phyloP scores from a whole-genome alignment of 2,888 invertebrate genomes.

The Charanyca ferruginea region DNA sequence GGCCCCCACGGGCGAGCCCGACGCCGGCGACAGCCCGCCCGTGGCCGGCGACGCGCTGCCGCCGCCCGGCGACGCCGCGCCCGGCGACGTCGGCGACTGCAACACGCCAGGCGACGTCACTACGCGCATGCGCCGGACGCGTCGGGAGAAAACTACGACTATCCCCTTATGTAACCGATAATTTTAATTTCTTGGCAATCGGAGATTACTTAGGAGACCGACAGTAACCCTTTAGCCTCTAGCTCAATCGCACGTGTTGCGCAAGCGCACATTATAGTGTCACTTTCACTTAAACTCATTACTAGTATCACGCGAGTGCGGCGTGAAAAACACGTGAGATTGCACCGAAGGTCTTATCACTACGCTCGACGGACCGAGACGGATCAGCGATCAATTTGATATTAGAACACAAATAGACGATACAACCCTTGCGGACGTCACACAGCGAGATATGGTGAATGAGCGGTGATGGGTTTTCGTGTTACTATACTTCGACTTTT shows the following conservation, averaged over 20 bases:
- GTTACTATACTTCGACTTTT: too few species aligned
- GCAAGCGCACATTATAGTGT: slow-evolving; percentile 25
- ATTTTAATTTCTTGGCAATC: background rate
- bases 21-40: slow-evolving; percentile 86
- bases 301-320: slow-evolving; percentile 34
- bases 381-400: slow-evolving; percentile 38
- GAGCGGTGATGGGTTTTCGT: slow-evolving; percentile 32
- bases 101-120: slow-evolving; percentile 2
- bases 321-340: slow-evolving; percentile 45
- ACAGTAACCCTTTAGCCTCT: slow-evolving; percentile 22
- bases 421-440: slow-evolving; percentile 47
- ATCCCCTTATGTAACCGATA: slow-evolving; percentile 1
- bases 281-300: slow-evolving; percentile 45
- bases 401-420: slow-evolving; percentile 43
- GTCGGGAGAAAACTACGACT: background rate
- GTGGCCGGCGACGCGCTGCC: slow-evolving; percentile 86
- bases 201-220: slow-evolving; percentile 17
- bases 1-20: slow-evolving; percentile 87
- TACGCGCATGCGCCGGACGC: too few species aligned
- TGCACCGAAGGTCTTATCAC: slow-evolving; percentile 36
- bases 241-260: slow-evolving; percentile 36
- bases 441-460: slow-evolving; percentile 34
- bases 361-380: slow-evolving; percentile 37
- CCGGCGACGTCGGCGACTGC: slow-evolving; percentile 86
- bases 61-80: slow-evolving; percentile 85